Evolutionary conservation across 2,888 invertebrate genomes (phyloP).

Genomic region (Ormyrus pomaceus): DNA sequence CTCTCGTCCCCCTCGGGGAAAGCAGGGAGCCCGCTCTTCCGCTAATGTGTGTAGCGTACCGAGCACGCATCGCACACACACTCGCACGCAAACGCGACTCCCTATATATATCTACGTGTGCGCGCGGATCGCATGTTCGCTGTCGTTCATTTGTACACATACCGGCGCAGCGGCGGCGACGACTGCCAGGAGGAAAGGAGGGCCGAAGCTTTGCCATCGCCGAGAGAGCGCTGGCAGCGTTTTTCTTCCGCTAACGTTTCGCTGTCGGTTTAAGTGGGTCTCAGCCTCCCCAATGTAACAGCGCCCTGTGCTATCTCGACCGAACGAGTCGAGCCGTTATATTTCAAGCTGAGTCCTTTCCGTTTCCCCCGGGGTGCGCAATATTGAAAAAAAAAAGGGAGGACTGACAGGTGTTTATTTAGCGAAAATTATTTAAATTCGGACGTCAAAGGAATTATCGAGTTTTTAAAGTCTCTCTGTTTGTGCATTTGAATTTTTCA

Average conservation of each 20-base stretch:
- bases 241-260: conserved; percentile 14
- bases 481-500: too few relatives aligned
- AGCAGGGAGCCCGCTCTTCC: not conserved
- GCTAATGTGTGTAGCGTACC: not conserved
- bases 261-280: conserved; percentile 9
- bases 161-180: too few relatives aligned
- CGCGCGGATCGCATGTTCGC: not conserved
- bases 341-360: not conserved
- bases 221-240: not conserved
- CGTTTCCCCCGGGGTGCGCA: not conserved
- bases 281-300: not conserved
- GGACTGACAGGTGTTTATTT: too few relatives aligned
- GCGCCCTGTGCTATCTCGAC: not conserved
- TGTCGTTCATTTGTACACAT: not conserved
- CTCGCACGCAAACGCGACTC: not conserved
- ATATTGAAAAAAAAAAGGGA: not conserved
- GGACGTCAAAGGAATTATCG: too few relatives aligned
- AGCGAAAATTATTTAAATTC: too few relatives aligned
- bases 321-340: not conserved
- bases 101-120: not conserved
- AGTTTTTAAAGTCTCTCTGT: too few relatives aligned
- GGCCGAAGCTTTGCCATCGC: not conserved
- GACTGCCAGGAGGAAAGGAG: not conserved
- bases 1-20: conserved; percentile 7
- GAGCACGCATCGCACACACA: too few relatives aligned